Evolutionary conservation across 2,113 vertebrate genomes (phyloP), one percentile per base, ranked within the genome.

Genomic region (Xiphorhynchus elegans): DNA sequence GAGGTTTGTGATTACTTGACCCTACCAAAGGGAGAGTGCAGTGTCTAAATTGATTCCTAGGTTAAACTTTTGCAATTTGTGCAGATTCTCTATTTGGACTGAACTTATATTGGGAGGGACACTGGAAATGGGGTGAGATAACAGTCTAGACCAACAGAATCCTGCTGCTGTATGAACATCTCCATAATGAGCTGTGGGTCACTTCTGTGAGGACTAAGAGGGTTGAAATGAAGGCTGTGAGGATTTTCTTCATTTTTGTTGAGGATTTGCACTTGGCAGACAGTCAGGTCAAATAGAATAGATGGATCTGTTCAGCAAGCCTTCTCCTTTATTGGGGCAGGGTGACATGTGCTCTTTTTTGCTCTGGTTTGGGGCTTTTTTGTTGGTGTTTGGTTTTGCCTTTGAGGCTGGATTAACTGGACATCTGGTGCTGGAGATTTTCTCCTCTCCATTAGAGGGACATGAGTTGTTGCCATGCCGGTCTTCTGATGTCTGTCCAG

Each of bases 401-500:
- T 93, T 87, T 60, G 93, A 92, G 93, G 72, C 75, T 73, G 78
- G 93, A 94, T 97, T 94, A 95, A 35, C 82, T 47, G 93, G 90
- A 89, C 95, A 97, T 84, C 91, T 96, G 83, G 49, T 91, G 40
- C 84, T 76, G 89, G 95, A 92, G 95, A 95, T 96, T 95, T 90
- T 56, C 66, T 85, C 25, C 42, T 79, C 16, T 44, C 63, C 3
- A 1, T 91, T 95, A 46, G 64, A 78, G 60, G 83, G 84, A 52
- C 77, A 73, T 53, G 83, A 95, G 91, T 17, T 93, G 70, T 72
- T 92, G 76, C 91, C 77, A 73, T 96, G 70, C 94, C 68, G 74
- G 68, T 88, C 90, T 95, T 97, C 91, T 95, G 96, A 96, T 95
- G 93, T 95, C 64, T 13, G 56, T 95, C 93, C 95, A 96, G 93